Evolutionary conservation across 2,797 vertebrate genomes (phyloP).

Genomic region (Bovichtus variegatus): DNA sequence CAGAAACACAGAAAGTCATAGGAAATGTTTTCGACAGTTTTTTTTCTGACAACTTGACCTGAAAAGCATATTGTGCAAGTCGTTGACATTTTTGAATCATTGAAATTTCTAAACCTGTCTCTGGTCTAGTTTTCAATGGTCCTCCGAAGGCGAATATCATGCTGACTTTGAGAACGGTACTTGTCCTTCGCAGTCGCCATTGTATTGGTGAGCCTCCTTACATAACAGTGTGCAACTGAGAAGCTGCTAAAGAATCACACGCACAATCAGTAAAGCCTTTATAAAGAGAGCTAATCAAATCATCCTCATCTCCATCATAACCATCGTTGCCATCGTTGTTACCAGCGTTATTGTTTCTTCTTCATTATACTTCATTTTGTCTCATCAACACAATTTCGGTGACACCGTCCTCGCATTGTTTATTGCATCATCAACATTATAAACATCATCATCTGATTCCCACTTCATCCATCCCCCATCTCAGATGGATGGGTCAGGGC

Average conservation of each 20-base stretch:
- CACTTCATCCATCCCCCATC: constrained; percentile 31
- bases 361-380: constrained; percentile 30
- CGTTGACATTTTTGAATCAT: constrained; percentile 2
- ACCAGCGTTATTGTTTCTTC: constrained; percentile 27
- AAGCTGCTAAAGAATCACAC: constrained; percentile 9
- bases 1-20: constrained; percentile 5
- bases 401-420: constrained; percentile 17
- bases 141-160: not conserved
- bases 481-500: constrained; percentile 15
- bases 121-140: not conserved
- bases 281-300: constrained; percentile 12
- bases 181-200: not conserved
- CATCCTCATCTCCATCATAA: constrained; percentile 3
- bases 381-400: constrained; percentile 16
- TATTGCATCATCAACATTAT: constrained; percentile 48
- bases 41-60: constrained; percentile 15
- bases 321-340: constrained; percentile 3
- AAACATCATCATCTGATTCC: constrained; percentile 41
- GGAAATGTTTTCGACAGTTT: not conserved
- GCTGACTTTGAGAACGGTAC: not conserved
- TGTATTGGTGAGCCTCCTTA: not conserved
- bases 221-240: not conserved
- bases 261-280: not conserved
- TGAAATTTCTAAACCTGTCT: not conserved
- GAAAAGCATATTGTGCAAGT: not conserved